Percentiles rank a stretch among this genome's conserved stretches.
These are phyloP conservation scores for Aphaenogaster ashmeadi DNA, from an alignment of 1,140 invertebrate genomes.

Conservation along the genomic window DNA sequence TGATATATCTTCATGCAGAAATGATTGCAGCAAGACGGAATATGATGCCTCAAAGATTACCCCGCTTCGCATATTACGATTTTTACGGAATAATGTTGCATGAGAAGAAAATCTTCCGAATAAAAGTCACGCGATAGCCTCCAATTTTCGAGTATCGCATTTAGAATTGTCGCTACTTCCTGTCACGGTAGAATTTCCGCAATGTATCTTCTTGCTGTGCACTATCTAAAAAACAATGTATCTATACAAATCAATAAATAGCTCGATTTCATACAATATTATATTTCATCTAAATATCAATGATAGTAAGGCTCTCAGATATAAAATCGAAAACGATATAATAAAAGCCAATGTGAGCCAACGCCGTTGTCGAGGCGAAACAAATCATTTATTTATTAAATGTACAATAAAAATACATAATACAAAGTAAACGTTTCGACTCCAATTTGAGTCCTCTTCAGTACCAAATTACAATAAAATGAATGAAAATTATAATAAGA, in stretches of 20 bases:
- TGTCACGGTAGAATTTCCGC: slow-evolving; percentile 21
- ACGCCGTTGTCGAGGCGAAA: too few species aligned
- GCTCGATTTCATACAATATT: not conserved
- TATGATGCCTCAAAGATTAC: slow-evolving; percentile 13
- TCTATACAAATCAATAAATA: not conserved
- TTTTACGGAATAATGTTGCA: slow-evolving; percentile 37
- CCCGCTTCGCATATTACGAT: slow-evolving; percentile 15
- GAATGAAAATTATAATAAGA: too few species aligned
- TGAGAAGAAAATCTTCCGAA: slow-evolving; percentile 37
- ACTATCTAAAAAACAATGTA: not conserved
- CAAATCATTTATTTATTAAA: too few species aligned
- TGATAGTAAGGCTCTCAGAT: too few species aligned
- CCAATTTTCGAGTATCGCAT: slow-evolving; percentile 24
- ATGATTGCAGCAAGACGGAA: not conserved
- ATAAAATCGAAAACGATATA: too few species aligned
- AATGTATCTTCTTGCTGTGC: not conserved
- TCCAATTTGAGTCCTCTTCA: too few species aligned
- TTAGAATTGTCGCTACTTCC: slow-evolving; percentile 36
- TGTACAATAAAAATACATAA: too few species aligned
- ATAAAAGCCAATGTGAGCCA: too few species aligned
- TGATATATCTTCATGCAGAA: slow-evolving; percentile 11
- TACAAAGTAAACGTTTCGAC: too few species aligned
- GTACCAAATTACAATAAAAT: too few species aligned
- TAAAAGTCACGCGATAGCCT: slow-evolving; percentile 38
- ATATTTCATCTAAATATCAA: too few species aligned